A percentile compares a stretch with the other conserved stretches of the same genome.
These are phyloP conservation scores for Pseudomugil gertrudae DNA, from an alignment of 2,797 vertebrate species.

Conservation along the genomic window DNA sequence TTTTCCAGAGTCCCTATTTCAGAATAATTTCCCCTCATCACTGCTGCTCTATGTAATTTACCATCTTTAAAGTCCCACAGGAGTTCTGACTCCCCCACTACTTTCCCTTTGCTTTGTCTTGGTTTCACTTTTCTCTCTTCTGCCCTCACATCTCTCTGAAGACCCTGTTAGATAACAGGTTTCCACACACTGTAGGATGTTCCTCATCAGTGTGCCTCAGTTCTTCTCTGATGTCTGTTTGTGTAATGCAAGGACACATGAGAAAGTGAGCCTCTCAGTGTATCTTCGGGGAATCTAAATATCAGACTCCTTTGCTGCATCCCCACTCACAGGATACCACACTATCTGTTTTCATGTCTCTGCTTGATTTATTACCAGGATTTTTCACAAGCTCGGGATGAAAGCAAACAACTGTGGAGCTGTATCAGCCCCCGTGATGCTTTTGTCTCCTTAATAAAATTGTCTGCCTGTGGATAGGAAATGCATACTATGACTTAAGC, in stretches of 20 bases:
- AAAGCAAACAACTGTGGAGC: conserved; percentile 70
- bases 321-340: conserved; percentile 67
- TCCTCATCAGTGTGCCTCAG: conserved; percentile 59
- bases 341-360: conserved; percentile 77
- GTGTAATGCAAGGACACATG: conserved; percentile 58
- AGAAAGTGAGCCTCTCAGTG: conserved; percentile 50
- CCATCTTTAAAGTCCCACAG: conserved; percentile 57
- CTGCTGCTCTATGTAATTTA: conserved; percentile 48
- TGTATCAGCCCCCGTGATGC: conserved; percentile 45
- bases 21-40: conserved; percentile 52
- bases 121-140: conserved; percentile 46
- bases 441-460: conserved; percentile 73
- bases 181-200: conserved; percentile 61
- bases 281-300: conserved; percentile 76
- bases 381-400: conserved; percentile 59
- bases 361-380: conserved; percentile 76
- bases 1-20: conserved; percentile 33
- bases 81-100: conserved; percentile 38
- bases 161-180: conserved; percentile 62
- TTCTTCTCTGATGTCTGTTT: conserved; percentile 69
- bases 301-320: conserved; percentile 67
- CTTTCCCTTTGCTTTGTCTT: conserved; percentile 44
- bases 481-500: conserved; percentile 28
- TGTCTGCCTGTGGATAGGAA: conserved; percentile 44
- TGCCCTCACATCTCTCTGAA: conserved; percentile 52